Conservation (phyloP, 2,888 invertebrate genomes). For the Scaptodrosophila latifasciaeformis region DNA sequence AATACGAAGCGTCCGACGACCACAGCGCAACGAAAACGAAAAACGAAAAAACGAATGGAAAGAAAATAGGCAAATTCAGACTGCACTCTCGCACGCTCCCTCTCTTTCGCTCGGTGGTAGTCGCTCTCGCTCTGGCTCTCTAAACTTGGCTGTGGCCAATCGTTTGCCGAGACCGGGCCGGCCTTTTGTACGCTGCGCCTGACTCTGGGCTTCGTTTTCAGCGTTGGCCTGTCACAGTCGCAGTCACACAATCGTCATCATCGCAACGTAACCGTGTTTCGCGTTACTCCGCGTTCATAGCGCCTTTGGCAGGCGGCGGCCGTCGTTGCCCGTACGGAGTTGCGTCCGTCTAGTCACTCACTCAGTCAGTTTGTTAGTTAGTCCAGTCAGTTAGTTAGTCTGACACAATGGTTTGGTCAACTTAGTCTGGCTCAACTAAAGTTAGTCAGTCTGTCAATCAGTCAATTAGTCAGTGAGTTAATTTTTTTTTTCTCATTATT, state of each 20-base stretch:
- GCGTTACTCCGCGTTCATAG: constrained; percentile 41
- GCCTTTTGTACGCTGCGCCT: constrained; percentile 1
- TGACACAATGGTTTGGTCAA: no score
- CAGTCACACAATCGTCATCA: constrained; percentile 69
- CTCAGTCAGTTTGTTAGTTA: no score
- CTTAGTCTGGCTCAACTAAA: no score
- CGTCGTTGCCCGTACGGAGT: background rate
- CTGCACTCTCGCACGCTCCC: background rate
- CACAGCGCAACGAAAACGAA: no score
- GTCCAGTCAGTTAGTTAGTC: constrained; percentile 6
- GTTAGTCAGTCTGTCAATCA: constrained; percentile 34
- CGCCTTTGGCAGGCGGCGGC: constrained; percentile 4
- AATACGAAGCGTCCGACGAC: no score
- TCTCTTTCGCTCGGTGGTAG: constrained; percentile 4
- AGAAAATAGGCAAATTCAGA: no score
- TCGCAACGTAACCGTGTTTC: constrained; percentile 55
- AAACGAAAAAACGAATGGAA: no score
- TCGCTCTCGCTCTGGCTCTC: constrained; percentile 19
- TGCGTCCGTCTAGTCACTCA: no score
- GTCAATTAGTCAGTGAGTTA: constrained; percentile 16
- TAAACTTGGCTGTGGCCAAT: constrained; percentile 9
- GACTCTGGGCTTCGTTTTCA: constrained; percentile 40
- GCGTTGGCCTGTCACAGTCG: constrained; percentile 62
- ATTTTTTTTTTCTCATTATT: background rate
- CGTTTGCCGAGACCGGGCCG: background rate